These are phyloP conservation scores for Anagyrus pseudococci DNA, from an alignment of 2,888 invertebrate species.

Conservation along the genomic window DNA sequence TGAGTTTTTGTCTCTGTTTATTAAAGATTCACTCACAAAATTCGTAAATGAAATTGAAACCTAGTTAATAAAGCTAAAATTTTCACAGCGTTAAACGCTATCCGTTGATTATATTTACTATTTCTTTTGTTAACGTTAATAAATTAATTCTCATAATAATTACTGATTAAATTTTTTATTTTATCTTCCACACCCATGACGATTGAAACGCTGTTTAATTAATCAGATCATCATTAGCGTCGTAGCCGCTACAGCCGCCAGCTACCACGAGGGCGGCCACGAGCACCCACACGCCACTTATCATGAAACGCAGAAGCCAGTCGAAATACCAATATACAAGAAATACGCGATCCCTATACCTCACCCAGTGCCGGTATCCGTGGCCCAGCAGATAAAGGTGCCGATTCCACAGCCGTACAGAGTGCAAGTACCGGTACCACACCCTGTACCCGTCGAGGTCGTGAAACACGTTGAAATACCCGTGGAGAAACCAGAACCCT, in stretches of 20 bases:
- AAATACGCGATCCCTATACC: slow-evolving; percentile 66
- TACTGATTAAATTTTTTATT: slow-evolving; percentile 5
- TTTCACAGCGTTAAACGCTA: too few relatives aligned
- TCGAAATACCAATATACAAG: slow-evolving; percentile 56
- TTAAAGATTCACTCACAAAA: background rate
- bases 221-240: slow-evolving; percentile 49
- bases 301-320: slow-evolving; percentile 55
- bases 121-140: too few relatives aligned
- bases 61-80: background rate
- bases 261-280: slow-evolving; percentile 47
- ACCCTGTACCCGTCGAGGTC: slow-evolving; percentile 63
- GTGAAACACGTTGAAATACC: slow-evolving; percentile 67
- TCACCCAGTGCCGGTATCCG: slow-evolving; percentile 66
- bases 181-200: background rate
- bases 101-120: too few relatives aligned
- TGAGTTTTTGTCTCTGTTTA: slow-evolving; percentile 15
- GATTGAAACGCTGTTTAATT: background rate
- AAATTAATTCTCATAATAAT: background rate
- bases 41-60: background rate
- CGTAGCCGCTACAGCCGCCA: slow-evolving; percentile 44
- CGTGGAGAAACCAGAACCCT: slow-evolving; percentile 67
- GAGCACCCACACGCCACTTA: slow-evolving; percentile 47
- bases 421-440: slow-evolving; percentile 63
- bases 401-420: slow-evolving; percentile 69
- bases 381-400: slow-evolving; percentile 66